Percentiles rank a stretch among this genome's conserved stretches.
Evolutionary conservation across 2,888 invertebrate species (phyloP).

Genomic region (Drosophila peninsularis): DNA sequence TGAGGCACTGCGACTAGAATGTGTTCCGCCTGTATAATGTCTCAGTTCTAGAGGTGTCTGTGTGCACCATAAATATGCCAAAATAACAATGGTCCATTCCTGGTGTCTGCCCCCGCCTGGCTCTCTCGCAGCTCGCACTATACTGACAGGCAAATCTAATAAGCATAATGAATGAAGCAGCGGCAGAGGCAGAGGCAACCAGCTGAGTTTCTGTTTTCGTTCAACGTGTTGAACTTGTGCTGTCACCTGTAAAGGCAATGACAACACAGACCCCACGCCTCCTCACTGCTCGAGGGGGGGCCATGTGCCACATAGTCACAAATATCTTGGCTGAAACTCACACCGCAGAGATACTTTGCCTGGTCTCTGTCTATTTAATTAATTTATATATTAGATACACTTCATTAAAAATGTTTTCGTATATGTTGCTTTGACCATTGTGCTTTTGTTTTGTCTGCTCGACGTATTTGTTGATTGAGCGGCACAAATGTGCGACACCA

Average conservation of each 20-base stretch:
- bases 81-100: constrained; percentile 64
- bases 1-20: constrained; percentile 48
- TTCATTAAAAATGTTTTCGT: constrained; percentile 68
- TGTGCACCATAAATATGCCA: constrained; percentile 63
- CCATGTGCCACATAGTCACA: constrained; percentile 55
- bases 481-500: constrained; percentile 55
- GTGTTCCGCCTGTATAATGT: constrained; percentile 23
- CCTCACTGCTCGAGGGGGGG: not conserved
- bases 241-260: constrained; percentile 76
- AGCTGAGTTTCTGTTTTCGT: constrained; percentile 73
- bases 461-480: constrained; percentile 58
- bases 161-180: constrained; percentile 70
- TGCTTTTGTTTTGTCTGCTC: constrained; percentile 27
- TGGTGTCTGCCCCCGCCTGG: not conserved
- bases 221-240: constrained; percentile 77
- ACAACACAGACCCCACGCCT: constrained; percentile 13
- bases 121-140: not conserved
- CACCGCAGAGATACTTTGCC: constrained; percentile 45
- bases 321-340: constrained; percentile 56
- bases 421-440: constrained; percentile 26
- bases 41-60: constrained; percentile 19
- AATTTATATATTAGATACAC: constrained; percentile 78
- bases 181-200: constrained; percentile 19
- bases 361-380: constrained; percentile 60
- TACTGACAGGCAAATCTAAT: constrained; percentile 70